Conservation (phyloP, 2,888 invertebrate species). For the Lepetodrilus schrolli region DNA sequence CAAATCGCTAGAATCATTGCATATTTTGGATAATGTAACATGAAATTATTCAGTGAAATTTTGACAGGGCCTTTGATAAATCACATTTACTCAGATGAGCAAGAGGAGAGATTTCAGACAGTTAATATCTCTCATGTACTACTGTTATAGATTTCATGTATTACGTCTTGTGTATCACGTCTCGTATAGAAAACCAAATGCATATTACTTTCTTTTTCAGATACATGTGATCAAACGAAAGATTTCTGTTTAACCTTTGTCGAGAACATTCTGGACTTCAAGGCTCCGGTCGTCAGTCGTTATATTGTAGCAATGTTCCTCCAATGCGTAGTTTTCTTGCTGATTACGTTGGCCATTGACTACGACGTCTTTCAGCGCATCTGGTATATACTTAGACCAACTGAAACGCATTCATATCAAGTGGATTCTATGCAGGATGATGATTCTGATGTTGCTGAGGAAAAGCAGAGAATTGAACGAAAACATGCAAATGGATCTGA, state of each 20-base stretch:
- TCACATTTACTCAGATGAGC: too few species aligned
- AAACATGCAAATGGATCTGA: too few species aligned
- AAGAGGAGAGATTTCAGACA: too few species aligned
- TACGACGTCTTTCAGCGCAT: conserved; percentile 39
- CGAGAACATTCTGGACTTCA: conserved; percentile 81
- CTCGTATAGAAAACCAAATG: background rate
- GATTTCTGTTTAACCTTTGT: conserved; percentile 65
- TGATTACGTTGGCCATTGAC: conserved; percentile 81
- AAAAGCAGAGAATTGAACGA: conserved; percentile 72
- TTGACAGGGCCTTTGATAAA: too few species aligned
- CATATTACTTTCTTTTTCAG: conserved; percentile 39
- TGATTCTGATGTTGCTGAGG: conserved; percentile 73
- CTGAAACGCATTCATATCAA: background rate
- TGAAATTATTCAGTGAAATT: too few species aligned
- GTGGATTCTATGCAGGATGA: conserved; percentile 37
- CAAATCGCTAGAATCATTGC: too few species aligned
- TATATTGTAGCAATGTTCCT: conserved; percentile 80
- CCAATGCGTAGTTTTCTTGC: conserved; percentile 79
- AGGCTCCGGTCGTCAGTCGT: conserved; percentile 82
- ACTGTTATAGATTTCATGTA: too few species aligned
- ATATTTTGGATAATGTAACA: too few species aligned
- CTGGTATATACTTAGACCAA: conserved; percentile 28
- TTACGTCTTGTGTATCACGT: too few species aligned
- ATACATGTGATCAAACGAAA: conserved; percentile 46
- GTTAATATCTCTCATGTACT: too few species aligned